Conservation (phyloP, 2,113 vertebrate genomes). For the human (Homo sapiens) region DNA sequence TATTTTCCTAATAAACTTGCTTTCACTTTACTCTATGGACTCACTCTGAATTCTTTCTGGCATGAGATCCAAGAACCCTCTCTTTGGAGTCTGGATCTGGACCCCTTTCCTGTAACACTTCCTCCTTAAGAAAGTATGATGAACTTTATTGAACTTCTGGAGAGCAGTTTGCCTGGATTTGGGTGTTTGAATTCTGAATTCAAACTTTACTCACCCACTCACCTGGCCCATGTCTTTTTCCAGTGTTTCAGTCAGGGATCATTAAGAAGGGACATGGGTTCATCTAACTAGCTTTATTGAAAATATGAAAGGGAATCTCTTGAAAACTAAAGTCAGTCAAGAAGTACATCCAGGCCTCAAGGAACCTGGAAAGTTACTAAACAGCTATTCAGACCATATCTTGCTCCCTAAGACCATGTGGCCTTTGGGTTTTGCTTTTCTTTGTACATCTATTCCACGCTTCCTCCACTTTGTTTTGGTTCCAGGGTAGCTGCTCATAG, state of each 20-base stretch:
- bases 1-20: too few species aligned
- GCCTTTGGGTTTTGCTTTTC: neutral
- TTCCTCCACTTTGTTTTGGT: neutral
- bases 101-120: too few species aligned
- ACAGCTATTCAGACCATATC: rapidly evolving
- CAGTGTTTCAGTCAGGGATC: neutral
- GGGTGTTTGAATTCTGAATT: neutral
- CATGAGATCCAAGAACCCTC: too few species aligned
- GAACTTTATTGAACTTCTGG: neutral
- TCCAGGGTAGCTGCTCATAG: neutral
- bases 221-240: neutral
- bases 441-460: neutral
- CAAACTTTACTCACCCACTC: neutral
- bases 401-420: neutral
- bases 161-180: neutral
- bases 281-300: neutral
- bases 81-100: too few species aligned
- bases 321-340: neutral
- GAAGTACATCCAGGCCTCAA: neutral
- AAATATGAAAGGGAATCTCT: neutral
- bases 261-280: neutral
- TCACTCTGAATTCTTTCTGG: too few species aligned
- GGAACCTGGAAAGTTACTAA: neutral
- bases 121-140: neutral
- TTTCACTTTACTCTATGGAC: too few species aligned